These are phyloP conservation scores for Cyclophora punctaria DNA, from an alignment of 2,888 invertebrate species.

Conservation along the genomic window DNA sequence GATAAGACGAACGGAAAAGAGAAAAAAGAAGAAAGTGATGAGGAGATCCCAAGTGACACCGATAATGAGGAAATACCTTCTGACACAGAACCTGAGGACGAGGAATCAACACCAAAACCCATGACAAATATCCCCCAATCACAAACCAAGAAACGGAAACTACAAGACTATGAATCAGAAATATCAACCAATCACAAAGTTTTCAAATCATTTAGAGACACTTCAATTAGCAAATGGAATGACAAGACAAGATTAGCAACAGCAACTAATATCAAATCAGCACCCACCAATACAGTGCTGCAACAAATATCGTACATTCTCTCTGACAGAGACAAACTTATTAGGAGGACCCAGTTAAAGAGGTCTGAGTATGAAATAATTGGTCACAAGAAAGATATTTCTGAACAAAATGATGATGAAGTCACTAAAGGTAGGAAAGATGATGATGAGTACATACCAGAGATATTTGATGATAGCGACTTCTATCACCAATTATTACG, in stretches of 20 bases:
- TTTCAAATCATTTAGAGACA: constrained; percentile 82
- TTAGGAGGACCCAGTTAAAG: constrained; percentile 86
- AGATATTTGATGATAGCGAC: constrained; percentile 97
- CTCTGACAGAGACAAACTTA: constrained; percentile 82
- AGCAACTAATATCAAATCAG: constrained; percentile 77
- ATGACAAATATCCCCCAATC: constrained; percentile 16
- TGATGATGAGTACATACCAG: constrained; percentile 79
- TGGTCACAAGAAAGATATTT: constrained; percentile 63
- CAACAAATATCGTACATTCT: constrained; percentile 92
- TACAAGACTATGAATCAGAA: constrained; percentile 75
- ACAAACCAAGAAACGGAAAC: constrained; percentile 64
- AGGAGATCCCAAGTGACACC: constrained; percentile 68
- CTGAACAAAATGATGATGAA: constrained; percentile 26
- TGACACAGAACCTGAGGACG: constrained; percentile 70
- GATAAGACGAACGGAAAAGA: constrained; percentile 5
- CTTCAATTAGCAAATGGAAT: constrained; percentile 94
- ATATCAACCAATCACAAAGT: constrained; percentile 74
- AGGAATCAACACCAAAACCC: constrained; percentile 27
- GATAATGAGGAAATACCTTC: constrained; percentile 80
- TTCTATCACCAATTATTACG: constrained; percentile 95
- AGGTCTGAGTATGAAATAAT: constrained; percentile 82
- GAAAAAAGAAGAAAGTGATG: constrained; percentile 47
- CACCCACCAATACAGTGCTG: constrained; percentile 77
- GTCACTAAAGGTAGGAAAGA: constrained; percentile 45
- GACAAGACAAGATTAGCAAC: constrained; percentile 88